phyloP scores from a whole-genome alignment of 2,888 invertebrate species.

The Plusia festucae region DNA sequence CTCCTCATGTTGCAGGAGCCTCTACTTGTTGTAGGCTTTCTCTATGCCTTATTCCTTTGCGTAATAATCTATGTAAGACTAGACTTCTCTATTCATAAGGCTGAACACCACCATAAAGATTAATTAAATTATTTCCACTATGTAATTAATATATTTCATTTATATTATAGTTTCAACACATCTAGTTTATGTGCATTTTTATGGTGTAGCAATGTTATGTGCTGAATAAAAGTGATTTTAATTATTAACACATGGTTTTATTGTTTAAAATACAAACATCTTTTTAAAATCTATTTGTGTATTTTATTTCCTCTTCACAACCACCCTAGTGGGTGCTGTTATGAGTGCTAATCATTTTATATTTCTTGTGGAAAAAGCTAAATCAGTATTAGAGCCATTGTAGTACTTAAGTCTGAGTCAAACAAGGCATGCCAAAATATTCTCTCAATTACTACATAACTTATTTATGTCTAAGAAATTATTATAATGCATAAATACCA shows the following conservation, averaged over 20 bases:
- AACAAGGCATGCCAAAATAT: no score
- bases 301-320: conserved; percentile 7
- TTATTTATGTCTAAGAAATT: no score
- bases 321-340: no score
- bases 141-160: conserved; percentile 61
- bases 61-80: conserved; percentile 98
- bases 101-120: conserved; percentile 89
- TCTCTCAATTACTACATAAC: no score
- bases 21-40: conserved; percentile 95
- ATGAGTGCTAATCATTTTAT: no score
- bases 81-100: conserved; percentile 97
- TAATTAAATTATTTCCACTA: conserved; percentile 66
- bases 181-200: conserved; percentile 73
- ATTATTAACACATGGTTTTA: conserved; percentile 47
- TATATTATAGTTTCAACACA: conserved; percentile 59
- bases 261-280: conserved; percentile 20
- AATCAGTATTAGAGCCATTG: no score
- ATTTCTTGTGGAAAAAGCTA: no score
- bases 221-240: conserved; percentile 70
- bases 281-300: neutral
- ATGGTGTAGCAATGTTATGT: conserved; percentile 66
- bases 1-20: conserved; percentile 97
- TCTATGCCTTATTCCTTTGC: conserved; percentile 96
- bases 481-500: no score
- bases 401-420: no score